Evolutionary conservation across 2,888 invertebrate genomes (phyloP), one percentile per base, ranked within the genome.

Genomic region (Lypha dubia): DNA sequence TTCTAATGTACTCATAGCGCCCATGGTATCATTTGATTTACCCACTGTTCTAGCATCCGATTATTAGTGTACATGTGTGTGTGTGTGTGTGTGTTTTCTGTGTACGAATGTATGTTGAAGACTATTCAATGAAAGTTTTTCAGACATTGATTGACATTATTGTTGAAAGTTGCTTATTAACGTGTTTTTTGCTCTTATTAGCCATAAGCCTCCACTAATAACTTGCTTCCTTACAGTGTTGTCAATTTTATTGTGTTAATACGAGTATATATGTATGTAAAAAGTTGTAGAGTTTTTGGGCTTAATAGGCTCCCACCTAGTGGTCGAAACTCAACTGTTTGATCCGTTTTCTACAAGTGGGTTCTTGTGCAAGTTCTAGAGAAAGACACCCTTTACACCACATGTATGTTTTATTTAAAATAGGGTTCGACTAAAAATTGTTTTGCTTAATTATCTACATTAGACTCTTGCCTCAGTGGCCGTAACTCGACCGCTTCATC

Each of bases 91-190:
- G 24, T 9, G 24, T 24, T n/a, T n/a, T n/a, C 20, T 20, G 32
- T 22, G 6, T 22, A 20, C n/a, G 41, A 11, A n/a, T 13, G 38
- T 62, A 17, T 20, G 15, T 22, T 17, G 32, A 8, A 46, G 32
- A 49, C 7, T 53, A 58, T 58, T 51, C 51, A 22, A 56, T 58
- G 35, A 73, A 79, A 58, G 20, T 56, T 44, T 73, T 32, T 56
- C 20, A 67, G 84, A 81, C 81, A 73, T 63, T 84, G 81, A 81
- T 84, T 81, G 84, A 81, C 84, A 81, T 79, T 68, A 81, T 70
- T 84, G 65, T 79, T 81, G 84, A 84, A 84, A 81, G 81, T 79
- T 79, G 67, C 73, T 74, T 79, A 81, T 81, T 84, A 84, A 79
- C 68, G 81, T 81, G 77, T 79, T 49, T 70, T 38, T 67, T 81